Evolutionary conservation across 1,140 invertebrate species (phyloP), one percentile per base, ranked within the genome.

Genomic region (Fopius arisanus): DNA sequence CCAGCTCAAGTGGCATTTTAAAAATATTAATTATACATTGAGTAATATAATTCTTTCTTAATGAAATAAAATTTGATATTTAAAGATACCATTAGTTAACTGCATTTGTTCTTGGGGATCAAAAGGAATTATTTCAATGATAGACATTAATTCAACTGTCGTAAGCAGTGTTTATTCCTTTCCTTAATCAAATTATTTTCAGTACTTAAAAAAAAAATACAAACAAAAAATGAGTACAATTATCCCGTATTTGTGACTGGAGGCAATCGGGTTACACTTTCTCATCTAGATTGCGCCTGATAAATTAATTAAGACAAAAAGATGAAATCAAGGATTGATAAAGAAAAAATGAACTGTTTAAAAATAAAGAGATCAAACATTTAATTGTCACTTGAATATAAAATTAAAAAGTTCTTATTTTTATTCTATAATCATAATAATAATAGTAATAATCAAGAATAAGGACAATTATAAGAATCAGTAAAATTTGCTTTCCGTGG

Each of bases 351-450:
- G 23, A 6, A 23, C 21, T 59, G 26, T 59, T 48, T 80, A 78
- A 75, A 76, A 77, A 70, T 81, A 78, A 83, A 28, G 81, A 83
- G 81, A 83, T 83, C 81, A 83, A 81, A 83, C 74, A 76, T 82
- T 80, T 78, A 79, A 80, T 77, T 79, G 79, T 77, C 78, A 70
- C 79, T 79, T 80, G 78, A 81, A 78, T 67, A 70, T 78, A 76
- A 76, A 74, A 33, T 29, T 48, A 48, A 19, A 12, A 59, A 78
- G 14, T 41, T 19, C 62, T 65, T 65, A 65, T 43, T 48, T 31
- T n/a, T 14, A 16, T 51, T 48, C 43, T n/a, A 48, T 19, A 48
- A 48, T 48, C 28, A 51, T 48, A 31, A 48, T 48, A 19, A 68
- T 12, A 29, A 31, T 73, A 79, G n/a, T n/a, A n/a, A n/a, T n/a